phyloP scores from a whole-genome alignment of 2,797 vertebrate genomes.

The Sylvilagus floridanus region DNA sequence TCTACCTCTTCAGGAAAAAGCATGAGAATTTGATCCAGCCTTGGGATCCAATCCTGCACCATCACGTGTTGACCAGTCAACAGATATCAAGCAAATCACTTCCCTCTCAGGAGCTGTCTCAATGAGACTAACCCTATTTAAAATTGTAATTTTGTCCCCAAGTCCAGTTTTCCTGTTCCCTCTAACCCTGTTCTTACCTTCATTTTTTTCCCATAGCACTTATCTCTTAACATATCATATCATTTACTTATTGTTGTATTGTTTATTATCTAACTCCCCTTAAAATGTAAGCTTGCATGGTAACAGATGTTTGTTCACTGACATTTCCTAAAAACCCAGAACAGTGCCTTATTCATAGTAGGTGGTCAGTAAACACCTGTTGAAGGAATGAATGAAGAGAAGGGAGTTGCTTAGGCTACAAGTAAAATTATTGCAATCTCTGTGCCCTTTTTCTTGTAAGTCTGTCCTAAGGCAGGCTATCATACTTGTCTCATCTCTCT shows the following conservation, averaged over 20 bases:
- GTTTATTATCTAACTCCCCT: not conserved
- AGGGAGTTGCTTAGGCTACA: conserved; percentile 22
- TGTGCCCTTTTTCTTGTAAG: not conserved
- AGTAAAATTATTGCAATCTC: conserved; percentile 34
- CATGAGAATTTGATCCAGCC: not conserved
- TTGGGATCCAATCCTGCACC: not conserved
- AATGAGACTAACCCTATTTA: not conserved
- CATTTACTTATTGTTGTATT: not conserved
- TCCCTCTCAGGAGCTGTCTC: not conserved
- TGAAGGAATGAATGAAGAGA: conserved; percentile 9
- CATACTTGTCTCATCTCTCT: not conserved
- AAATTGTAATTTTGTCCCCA: not conserved
- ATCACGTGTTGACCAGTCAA: not conserved
- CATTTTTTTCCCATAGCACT: no score
- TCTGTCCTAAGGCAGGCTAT: conserved; percentile 1
- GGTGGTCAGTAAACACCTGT: not conserved
- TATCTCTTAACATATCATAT: not conserved
- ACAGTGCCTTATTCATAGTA: not conserved
- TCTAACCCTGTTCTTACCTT: not conserved
- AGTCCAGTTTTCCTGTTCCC: conserved; percentile 1
- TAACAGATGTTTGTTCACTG: conserved; percentile 11
- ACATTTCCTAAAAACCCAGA: conserved; percentile 49
- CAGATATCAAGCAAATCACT: not conserved
- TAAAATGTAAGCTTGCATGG: conserved; percentile 5
- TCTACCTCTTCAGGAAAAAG: conserved; percentile 3